Evolutionary conservation across 2,113 vertebrate genomes (phyloP), one percentile per base, ranked within the genome.

Genomic region (Hippotragus niger): DNA sequence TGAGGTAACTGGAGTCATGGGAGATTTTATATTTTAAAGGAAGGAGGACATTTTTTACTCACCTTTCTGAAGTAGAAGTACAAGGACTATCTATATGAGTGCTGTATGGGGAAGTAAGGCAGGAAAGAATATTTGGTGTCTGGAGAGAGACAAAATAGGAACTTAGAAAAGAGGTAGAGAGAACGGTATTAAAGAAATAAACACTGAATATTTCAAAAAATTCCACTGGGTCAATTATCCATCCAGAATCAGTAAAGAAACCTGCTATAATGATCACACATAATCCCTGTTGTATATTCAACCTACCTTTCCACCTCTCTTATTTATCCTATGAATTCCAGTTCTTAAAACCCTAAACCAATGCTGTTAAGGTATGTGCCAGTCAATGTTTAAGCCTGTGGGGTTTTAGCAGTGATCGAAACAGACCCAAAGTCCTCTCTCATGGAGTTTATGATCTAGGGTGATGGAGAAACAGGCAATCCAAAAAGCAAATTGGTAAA

Each of bases 51-150:
- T n/a, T 76, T 2, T 29, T 96, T 80, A 16, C 13, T 89, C 64
- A 82, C 4, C 2, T 57, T 92, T 62, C n/a, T 60, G 21, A 47
- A 36, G 5, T 19, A 5, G 21, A 40, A 36, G 3, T 36, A 4
- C 12, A 10, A 12, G 6, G 19, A 27, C 7, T 29, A 2, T 36
- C 7, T 29, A 1, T 36, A 1, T 17, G 17, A 76, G 23, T 15
- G 12, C 23, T 43, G 11, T 76, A 15, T 43, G 23, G 23, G n/a
- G 7, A 6, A 10, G 53, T 33, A 5, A n/a, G 13, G 9, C 11
- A 52, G 19, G 40, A 12, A 57, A 88, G 45, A 84, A 13, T 29
- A 43, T 9, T 74, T 1, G 2, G 14, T 4, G 0, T 2, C 5
- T 17, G 23, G 36, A 27, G 36, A 62, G 8, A 81, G 29, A 97